Conservation (phyloP, 2,888 invertebrate species). For the Aphodius granarius region DNA sequence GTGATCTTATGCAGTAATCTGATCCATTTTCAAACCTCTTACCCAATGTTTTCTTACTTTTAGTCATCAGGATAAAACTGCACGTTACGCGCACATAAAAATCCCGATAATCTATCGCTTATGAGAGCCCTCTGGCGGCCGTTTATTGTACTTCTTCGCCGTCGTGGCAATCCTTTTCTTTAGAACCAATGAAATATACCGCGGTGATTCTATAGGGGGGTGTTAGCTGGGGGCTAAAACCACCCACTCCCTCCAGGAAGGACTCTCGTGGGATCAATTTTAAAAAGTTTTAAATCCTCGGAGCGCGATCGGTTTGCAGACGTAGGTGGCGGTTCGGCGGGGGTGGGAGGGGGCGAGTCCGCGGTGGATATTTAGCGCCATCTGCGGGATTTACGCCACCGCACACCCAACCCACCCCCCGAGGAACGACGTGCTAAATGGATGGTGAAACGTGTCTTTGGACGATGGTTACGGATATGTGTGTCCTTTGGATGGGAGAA, state of each 20-base stretch:
- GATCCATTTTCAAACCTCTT: no score
- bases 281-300: background rate
- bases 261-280: background rate
- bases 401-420: background rate
- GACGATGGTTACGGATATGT: background rate
- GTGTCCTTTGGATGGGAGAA: no score
- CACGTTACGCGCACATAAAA: no score
- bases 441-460: background rate
- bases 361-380: background rate
- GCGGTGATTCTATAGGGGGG: background rate
- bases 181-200: background rate
- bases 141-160: background rate
- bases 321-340: no score
- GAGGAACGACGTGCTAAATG: background rate
- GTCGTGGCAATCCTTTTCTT: background rate
- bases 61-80: no score
- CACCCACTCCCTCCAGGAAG: background rate
- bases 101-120: background rate
- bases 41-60: no score
- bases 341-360: no score
- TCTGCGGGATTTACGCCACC: background rate
- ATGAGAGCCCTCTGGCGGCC: background rate
- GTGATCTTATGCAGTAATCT: no score
- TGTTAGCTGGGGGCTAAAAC: background rate
- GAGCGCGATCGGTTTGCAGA: background rate